phyloP scores from a whole-genome alignment of 2,888 invertebrate species.

The Plebejus melissa region DNA sequence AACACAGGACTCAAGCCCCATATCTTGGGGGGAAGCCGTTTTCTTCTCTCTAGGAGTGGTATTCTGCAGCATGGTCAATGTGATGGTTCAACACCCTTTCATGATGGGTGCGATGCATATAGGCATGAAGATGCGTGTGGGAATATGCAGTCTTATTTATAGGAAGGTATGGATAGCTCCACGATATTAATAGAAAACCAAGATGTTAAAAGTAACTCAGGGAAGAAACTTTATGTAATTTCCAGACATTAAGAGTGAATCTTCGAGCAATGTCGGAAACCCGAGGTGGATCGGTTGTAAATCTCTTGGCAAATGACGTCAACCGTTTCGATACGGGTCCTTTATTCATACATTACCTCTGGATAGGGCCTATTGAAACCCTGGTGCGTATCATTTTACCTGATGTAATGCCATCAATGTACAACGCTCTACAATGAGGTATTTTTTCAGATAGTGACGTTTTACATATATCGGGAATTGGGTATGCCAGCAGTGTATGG shows the following conservation, averaged over 20 bases:
- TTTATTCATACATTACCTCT: conserved; percentile 84
- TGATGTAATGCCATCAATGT: background rate
- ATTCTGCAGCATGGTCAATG: conserved; percentile 79
- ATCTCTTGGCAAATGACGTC: conserved; percentile 87
- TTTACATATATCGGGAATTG: conserved; percentile 77
- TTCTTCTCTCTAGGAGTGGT: conserved; percentile 83
- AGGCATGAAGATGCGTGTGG: conserved; percentile 90
- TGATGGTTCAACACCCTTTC: conserved; percentile 84
- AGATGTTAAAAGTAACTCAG: background rate
- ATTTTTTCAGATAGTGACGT: conserved; percentile 57
- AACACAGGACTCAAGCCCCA: conserved; percentile 52
- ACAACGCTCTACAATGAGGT: background rate
- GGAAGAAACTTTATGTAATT: background rate
- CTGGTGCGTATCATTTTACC: conserved; percentile 52
- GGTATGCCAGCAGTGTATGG: conserved; percentile 76
- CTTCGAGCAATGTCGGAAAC: conserved; percentile 64
- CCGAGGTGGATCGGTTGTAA: conserved; percentile 74
- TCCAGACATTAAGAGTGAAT: conserved; percentile 66
- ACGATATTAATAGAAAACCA: background rate
- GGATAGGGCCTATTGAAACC: conserved; percentile 87
- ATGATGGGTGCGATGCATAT: conserved; percentile 85
- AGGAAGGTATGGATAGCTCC: conserved; percentile 82
- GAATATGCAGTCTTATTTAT: conserved; percentile 90
- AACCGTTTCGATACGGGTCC: conserved; percentile 85
- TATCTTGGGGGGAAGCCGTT: conserved; percentile 81